Evolutionary conservation across 1,140 invertebrate genomes (phyloP).

Genomic region (Campoletis sonorensis): DNA sequence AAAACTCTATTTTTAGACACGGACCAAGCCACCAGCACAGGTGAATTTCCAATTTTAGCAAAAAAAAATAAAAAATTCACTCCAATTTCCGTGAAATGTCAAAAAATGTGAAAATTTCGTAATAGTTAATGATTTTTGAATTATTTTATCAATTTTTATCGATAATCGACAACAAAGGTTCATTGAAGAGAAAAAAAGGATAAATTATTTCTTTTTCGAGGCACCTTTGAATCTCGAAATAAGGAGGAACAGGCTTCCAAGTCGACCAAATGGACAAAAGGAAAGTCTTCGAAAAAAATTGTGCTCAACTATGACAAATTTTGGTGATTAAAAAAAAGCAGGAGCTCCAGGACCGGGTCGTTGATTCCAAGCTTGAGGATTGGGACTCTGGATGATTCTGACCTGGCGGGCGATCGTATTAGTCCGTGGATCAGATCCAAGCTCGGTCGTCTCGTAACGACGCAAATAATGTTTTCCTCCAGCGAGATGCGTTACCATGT

Average conservation of each 20-base stretch:
- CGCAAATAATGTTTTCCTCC: slow-evolving; percentile 63
- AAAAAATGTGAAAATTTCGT: too few relatives aligned
- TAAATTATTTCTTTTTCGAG: not conserved
- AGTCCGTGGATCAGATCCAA: slow-evolving; percentile 63
- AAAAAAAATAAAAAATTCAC: too few relatives aligned
- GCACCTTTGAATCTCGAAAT: not conserved
- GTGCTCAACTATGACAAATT: not conserved
- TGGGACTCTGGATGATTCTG: slow-evolving; percentile 41
- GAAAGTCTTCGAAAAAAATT: not conserved
- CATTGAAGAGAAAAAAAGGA: not conserved
- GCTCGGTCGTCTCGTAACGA: slow-evolving; percentile 60
- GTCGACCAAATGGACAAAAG: not conserved
- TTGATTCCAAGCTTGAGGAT: slow-evolving; percentile 47
- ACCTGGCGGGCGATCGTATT: slow-evolving; percentile 68
- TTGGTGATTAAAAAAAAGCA: slow-evolving; percentile 9
- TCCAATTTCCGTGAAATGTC: too few relatives aligned
- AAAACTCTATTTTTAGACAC: too few relatives aligned
- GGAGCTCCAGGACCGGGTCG: slow-evolving; percentile 38
- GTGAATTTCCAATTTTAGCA: too few relatives aligned
- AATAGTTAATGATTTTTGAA: too few relatives aligned
- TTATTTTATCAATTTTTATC: not conserved
- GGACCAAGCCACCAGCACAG: too few relatives aligned
- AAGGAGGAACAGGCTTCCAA: not conserved
- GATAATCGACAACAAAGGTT: not conserved
- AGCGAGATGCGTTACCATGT: slow-evolving; percentile 75